Base-by-base conservation (phyloP, 2,888 invertebrate genomes). In the Beris morrisii region DNA sequence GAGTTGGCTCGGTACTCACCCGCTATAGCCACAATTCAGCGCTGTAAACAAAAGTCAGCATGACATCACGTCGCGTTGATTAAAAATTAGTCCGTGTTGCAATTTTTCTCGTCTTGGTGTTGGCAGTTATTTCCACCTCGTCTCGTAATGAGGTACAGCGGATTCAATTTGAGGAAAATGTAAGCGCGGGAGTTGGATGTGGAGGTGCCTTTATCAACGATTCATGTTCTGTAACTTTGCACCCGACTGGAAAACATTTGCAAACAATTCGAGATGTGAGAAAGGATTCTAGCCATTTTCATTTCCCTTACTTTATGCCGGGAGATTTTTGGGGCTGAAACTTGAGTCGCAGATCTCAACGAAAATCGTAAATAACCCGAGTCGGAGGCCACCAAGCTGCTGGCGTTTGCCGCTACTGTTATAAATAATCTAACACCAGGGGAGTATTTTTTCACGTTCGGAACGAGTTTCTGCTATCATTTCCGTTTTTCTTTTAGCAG, bases 1-100 rank as follows among this genome's bases (percentile, higher is more conserved):
- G 38, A 38, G 38, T 38, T 38, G 38, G 7, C 38, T 7, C 38
- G 38, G 38, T 38, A 2, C n/a, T 13, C 9, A n/a, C 38, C 6
- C 44, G 31, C 15, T 43, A 43, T 9, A 15, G 15, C 3, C 44
- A 43, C 44, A 56, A 15, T 56, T 44, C 22, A 44, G 43, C 38
- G 56, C 11, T 56, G 56, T 56, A 56, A 56, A 56, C 43, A 56
- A 44, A 56, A 56, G 43, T 56, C 56, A 56, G 56, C 56, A 44
- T 44, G 56, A 28, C 44, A 44, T 56, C 56, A 56, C 56, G 56
- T 56, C 38, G 44, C 44, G 43, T 44, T 56, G 56, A 56, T 56
- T 56, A 56, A 56, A 56, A 56, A 56, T 56, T 38, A 56, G 56
- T 56, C 22, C 56, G 30, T 56, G 56, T 44, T 56, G 56, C 56